Percentiles rank a stretch among this genome's conserved stretches.
These are phyloP conservation scores for Acleris laterana DNA, from an alignment of 2,888 invertebrate genomes.

Conservation along the genomic window DNA sequence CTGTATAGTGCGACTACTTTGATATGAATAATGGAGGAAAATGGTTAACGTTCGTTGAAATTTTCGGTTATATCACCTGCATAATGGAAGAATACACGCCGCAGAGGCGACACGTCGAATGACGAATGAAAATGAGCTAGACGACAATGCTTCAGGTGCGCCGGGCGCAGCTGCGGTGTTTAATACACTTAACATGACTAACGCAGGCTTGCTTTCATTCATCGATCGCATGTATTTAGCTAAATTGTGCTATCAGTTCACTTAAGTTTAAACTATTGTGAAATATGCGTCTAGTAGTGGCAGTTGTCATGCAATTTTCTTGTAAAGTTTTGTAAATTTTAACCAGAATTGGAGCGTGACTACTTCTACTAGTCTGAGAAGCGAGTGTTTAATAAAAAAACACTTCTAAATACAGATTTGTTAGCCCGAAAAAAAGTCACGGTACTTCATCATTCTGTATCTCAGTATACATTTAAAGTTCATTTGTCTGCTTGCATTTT, in stretches of 20 bases:
- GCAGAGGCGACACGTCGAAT: slow-evolving; percentile 10
- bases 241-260: not conserved
- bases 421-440: no score
- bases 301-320: slow-evolving; percentile 5
- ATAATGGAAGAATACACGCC: slow-evolving; percentile 23
- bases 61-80: slow-evolving; percentile 18
- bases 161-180: slow-evolving; percentile 28
- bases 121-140: slow-evolving; percentile 29
- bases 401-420: no score
- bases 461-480: no score
- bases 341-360: not conserved
- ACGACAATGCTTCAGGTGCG: slow-evolving; percentile 36
- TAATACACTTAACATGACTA: slow-evolving; percentile 32
- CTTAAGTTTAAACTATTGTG: not conserved
- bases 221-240: slow-evolving; percentile 10
- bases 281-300: slow-evolving; percentile 3
- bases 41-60: not conserved
- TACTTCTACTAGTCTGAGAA: not conserved
- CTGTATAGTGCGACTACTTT: not conserved
- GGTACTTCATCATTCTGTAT: no score
- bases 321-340: not conserved
- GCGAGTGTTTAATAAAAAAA: no score
- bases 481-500: no score
- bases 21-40: slow-evolving; percentile 9
- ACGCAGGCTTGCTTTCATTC: slow-evolving; percentile 13